Percentiles rank a stretch among this genome's conserved stretches.
Conservation (phyloP, 2,888 invertebrate species). For the Yponomeuta evonymella region DNA sequence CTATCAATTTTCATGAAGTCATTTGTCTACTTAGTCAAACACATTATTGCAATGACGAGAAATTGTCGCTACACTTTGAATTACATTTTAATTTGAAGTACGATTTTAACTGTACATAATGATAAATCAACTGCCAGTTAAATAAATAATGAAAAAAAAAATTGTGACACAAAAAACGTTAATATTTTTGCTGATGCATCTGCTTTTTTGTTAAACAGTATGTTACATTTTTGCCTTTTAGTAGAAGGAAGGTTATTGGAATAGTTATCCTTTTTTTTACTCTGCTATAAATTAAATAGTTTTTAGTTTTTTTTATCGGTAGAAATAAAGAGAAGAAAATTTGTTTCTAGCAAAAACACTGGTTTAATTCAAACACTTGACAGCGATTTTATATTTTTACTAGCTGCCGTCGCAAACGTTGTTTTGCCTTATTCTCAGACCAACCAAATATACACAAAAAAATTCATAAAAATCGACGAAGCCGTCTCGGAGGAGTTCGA, state of each 20-base stretch:
- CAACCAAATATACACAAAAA: no score
- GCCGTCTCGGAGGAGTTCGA: no score
- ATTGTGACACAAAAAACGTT: slow-evolving; percentile 16
- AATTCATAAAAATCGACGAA: no score
- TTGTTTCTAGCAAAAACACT: slow-evolving; percentile 23
- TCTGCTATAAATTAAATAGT: slow-evolving; percentile 36
- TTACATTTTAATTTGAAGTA: no score
- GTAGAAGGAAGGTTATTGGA: slow-evolving; percentile 28
- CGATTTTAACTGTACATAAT: slow-evolving; percentile 11
- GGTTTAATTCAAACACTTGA: slow-evolving; percentile 18
- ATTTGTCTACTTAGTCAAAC: not conserved
- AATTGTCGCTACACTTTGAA: not conserved
- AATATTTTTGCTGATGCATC: slow-evolving; percentile 33
- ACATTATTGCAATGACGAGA: slow-evolving; percentile 1
- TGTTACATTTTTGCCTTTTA: slow-evolving; percentile 40
- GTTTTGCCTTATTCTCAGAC: no score
- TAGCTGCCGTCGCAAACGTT: no score
- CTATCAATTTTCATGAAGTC: slow-evolving; percentile 5
- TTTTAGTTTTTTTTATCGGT: slow-evolving; percentile 69
- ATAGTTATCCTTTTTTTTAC: slow-evolving; percentile 44
- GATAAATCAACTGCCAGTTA: slow-evolving; percentile 16
- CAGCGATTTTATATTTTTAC: not conserved
- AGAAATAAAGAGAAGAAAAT: slow-evolving; percentile 37
- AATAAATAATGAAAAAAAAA: not conserved
- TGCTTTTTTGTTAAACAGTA: slow-evolving; percentile 41